Evolutionary conservation across 1,140 invertebrate genomes (phyloP), one percentile per base, ranked within the genome.

Genomic region (Cydia amplana): DNA sequence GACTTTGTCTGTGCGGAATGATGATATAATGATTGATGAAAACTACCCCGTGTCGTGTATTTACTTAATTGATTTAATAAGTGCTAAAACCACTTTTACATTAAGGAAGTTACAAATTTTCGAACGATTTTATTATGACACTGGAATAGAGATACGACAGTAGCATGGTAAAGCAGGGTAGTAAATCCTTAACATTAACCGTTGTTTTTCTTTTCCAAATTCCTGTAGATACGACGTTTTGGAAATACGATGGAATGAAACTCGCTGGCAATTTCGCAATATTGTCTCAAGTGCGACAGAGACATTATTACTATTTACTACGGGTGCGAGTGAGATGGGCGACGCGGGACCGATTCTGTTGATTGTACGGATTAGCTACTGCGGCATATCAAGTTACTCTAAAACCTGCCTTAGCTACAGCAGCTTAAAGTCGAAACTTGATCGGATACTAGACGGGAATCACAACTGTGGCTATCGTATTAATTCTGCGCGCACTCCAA

Each of bases 361-460:
- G 40, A 73, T 73, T 51, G 72, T 73, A 43, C 72, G 25, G 72
- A 73, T 73, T 73, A 73, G 18, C 46, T 12, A 43, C 20, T 73
- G 18, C 65, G 25, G 64, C 25, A 32, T 25, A n/a, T n/a, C 64
- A 9, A 16, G 60, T 32, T 32, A 18, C 65, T 18, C 32, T 65
- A 16, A 28, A 65, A 65, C 64, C 23, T 25, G 3, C 20, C 64
- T 65, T 36, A 65, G 23, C 28, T 65, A 32, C 1, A 65, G 16
- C 1, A n/a, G 0, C 25, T 36, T 65, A 65, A 32, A 65, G 64
- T 32, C 10, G 25, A 65, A 65, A 32, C 4, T 65, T 1, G 4
- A n/a, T 18, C 28, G 49, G 49, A 51, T 65, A 14, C 23, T 9
- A 40, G 23, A 25, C 18, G 2, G 23, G 12, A 65, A 28, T 65